Evolutionary conservation across 2,113 vertebrate genomes (phyloP).

Genomic region (Laticauda colubrina): DNA sequence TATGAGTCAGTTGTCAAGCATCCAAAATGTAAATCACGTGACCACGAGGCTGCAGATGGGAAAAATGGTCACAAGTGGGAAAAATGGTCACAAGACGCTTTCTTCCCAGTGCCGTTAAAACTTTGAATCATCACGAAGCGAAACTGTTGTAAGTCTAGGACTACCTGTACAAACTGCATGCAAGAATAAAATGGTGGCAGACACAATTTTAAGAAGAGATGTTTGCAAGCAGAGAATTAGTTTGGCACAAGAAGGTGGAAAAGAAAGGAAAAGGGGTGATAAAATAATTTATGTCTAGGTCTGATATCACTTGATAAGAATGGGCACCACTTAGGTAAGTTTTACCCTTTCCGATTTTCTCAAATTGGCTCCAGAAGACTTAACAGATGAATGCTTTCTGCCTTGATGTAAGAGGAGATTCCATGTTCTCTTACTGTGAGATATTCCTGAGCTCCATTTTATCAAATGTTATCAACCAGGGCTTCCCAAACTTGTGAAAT

Average conservation of each 20-base stretch:
- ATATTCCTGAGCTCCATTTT: neutral
- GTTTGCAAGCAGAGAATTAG: neutral
- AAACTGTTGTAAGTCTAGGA: too few species aligned
- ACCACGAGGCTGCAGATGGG: too few species aligned
- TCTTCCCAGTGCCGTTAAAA: too few species aligned
- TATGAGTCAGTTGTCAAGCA: too few species aligned
- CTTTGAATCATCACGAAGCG: too few species aligned
- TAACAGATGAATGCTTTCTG: neutral
- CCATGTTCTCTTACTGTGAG: neutral
- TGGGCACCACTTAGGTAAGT: neutral
- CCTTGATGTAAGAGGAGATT: neutral
- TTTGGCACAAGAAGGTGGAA: neutral
- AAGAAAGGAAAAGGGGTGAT: neutral
- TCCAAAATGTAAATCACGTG: too few species aligned
- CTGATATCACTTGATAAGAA: neutral
- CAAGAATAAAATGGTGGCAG: neutral
- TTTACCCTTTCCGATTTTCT: neutral
- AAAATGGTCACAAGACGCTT: too few species aligned
- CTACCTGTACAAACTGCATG: neutral
- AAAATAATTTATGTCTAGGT: neutral
- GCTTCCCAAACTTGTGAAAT: slow-evolving; percentile 4
- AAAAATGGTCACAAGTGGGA: too few species aligned
- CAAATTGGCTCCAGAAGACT: neutral
- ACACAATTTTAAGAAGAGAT: neutral
- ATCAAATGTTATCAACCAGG: neutral